Evolutionary conservation across 1,140 invertebrate species (phyloP).

Genomic region (Drosophila aff.): DNA sequence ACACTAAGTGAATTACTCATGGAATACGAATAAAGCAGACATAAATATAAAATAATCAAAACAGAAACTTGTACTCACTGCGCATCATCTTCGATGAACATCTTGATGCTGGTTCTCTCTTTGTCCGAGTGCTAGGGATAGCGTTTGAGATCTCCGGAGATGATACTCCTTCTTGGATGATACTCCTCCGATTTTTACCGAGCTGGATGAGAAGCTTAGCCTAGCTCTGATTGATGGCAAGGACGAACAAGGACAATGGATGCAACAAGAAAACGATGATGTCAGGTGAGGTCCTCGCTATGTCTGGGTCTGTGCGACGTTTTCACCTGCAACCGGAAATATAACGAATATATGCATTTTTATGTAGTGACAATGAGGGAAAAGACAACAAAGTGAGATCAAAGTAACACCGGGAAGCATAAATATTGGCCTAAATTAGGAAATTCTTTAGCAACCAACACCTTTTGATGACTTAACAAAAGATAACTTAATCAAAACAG

Average conservation of each 20-base stretch:
- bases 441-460: constrained; percentile 3
- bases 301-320: constrained; percentile 10
- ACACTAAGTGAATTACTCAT: constrained; percentile 4
- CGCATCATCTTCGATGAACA: constrained; percentile 85
- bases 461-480: constrained; percentile 2
- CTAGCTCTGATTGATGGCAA: constrained; percentile 25
- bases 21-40: constrained; percentile 14
- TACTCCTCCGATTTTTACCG: constrained; percentile 22
- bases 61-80: constrained; percentile 72
- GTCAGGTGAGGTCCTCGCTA: constrained; percentile 16
- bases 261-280: constrained; percentile 58
- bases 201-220: constrained; percentile 3
- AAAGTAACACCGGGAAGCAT: constrained; percentile 9
- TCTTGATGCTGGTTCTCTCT: constrained; percentile 57
- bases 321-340: constrained; percentile 63
- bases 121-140: constrained; percentile 12
- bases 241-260: constrained; percentile 51
- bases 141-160: constrained; percentile 7
- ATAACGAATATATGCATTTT: constrained; percentile 59
- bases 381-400: constrained; percentile 17
- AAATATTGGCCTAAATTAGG: background rate
- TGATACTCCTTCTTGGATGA: background rate
- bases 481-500: constrained; percentile 10
- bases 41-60: background rate
- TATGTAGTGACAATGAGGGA: constrained; percentile 50